A percentile compares a stretch with the other conserved stretches of the same genome.
Evolutionary conservation across 2,113 vertebrate species (phyloP).

Genomic region (Misgurnus anguillicaudatus): DNA sequence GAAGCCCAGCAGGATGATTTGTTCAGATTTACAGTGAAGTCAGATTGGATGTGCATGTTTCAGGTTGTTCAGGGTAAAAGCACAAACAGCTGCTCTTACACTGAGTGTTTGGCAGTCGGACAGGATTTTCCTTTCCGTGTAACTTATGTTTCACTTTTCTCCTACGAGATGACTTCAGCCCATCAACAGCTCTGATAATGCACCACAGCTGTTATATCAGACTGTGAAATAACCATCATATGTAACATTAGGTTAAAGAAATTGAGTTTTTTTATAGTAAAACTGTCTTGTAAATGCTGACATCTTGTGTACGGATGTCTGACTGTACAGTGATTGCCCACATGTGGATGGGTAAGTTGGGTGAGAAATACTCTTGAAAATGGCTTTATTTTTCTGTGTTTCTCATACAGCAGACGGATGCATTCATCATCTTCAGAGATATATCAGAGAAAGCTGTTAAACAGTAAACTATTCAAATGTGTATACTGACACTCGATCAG

Average conservation of each 20-base stretch:
- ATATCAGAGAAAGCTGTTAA: too few species aligned
- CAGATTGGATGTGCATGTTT: background rate
- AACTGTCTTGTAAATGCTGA: background rate
- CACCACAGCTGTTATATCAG: conserved; percentile 56
- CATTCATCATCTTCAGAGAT: too few species aligned
- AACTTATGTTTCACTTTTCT: conserved; percentile 1
- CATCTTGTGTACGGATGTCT: background rate
- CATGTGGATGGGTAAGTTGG: background rate
- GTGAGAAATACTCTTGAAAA: too few species aligned
- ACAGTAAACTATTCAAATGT: too few species aligned
- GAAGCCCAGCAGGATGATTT: background rate
- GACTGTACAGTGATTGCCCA: background rate
- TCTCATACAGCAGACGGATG: too few species aligned
- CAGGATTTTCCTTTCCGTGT: background rate
- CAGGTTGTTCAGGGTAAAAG: background rate
- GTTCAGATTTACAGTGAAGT: background rate
- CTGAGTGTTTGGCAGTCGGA: background rate
- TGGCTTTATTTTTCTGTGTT: too few species aligned
- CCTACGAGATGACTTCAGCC: conserved; percentile 65
- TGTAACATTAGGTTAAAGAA: background rate
- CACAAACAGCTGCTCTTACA: conserved; percentile 9
- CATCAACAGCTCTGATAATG: conserved; percentile 55
- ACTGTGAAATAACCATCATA: conserved; percentile 40
- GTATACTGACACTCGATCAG: too few species aligned
- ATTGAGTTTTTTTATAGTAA: background rate